These are phyloP conservation scores for Dasypus novemcinctus DNA, from an alignment of 2,113 vertebrate species.

Conservation along the genomic window DNA sequence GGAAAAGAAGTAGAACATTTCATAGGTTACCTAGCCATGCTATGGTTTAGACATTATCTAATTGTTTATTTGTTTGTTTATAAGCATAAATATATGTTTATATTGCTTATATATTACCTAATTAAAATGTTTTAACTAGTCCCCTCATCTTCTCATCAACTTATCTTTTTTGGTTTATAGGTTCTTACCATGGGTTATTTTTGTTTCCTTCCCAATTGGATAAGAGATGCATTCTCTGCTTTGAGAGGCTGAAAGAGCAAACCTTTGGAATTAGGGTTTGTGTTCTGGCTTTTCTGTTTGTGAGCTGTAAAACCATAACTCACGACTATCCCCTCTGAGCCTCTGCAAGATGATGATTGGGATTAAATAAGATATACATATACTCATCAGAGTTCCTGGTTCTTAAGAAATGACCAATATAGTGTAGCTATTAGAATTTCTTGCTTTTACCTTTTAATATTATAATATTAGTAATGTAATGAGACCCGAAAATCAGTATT, in stretches of 20 bases:
- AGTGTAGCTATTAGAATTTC: background rate
- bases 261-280: background rate
- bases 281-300: background rate
- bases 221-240: background rate
- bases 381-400: background rate
- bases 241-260: background rate
- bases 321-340: background rate
- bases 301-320: background rate
- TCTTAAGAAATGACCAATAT: background rate
- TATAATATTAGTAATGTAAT: background rate
- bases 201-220: background rate
- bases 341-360: background rate
- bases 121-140: background rate
- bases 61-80: background rate
- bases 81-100: background rate
- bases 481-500: slow-evolving; percentile 6
- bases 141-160: background rate
- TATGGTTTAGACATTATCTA: background rate
- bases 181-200: background rate
- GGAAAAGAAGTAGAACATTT: background rate
- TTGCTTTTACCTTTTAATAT: slow-evolving; percentile 23
- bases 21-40: background rate
- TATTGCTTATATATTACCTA: background rate
- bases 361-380: background rate
- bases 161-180: background rate